A percentile compares a stretch with the other conserved stretches of the same genome.
phyloP scores from a whole-genome alignment of 2,888 invertebrate species.

The Prosapia bicincta region DNA sequence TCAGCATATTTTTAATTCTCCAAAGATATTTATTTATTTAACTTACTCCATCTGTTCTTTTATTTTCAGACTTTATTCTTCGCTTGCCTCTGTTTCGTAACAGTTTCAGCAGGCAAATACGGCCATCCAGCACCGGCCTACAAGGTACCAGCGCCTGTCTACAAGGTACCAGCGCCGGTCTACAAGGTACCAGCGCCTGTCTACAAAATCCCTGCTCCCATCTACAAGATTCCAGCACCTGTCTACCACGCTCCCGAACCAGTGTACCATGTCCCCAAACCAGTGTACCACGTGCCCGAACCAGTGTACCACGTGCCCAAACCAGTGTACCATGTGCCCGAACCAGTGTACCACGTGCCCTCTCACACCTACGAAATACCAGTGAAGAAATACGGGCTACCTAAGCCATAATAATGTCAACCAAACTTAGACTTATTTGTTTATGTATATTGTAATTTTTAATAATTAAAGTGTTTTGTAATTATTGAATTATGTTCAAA shows the following conservation, averaged over 20 bases:
- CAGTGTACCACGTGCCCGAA: neutral
- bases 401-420: neutral
- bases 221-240: neutral
- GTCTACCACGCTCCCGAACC: neutral
- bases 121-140: neutral
- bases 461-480: too few relatives aligned
- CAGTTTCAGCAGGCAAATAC: neutral
- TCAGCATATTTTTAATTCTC: too few relatives aligned
- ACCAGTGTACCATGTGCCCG: constrained; percentile 32
- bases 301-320: neutral
- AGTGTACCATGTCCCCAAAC: neutral
- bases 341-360: constrained; percentile 44
- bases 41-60: too few relatives aligned
- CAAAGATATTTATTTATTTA: too few relatives aligned
- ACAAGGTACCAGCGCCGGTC: neutral
- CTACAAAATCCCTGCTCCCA: neutral
- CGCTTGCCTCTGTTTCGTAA: neutral
- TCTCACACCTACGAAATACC: constrained; percentile 49
- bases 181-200: neutral
- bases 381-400: constrained; percentile 33
- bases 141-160: neutral
- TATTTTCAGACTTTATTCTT: neutral
- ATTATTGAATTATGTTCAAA: too few relatives aligned
- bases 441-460: too few relatives aligned
- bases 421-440: neutral